Percentiles rank a stretch among this genome's conserved stretches.
Evolutionary conservation across 2,113 vertebrate species (phyloP).

Genomic region (Esox niger): DNA sequence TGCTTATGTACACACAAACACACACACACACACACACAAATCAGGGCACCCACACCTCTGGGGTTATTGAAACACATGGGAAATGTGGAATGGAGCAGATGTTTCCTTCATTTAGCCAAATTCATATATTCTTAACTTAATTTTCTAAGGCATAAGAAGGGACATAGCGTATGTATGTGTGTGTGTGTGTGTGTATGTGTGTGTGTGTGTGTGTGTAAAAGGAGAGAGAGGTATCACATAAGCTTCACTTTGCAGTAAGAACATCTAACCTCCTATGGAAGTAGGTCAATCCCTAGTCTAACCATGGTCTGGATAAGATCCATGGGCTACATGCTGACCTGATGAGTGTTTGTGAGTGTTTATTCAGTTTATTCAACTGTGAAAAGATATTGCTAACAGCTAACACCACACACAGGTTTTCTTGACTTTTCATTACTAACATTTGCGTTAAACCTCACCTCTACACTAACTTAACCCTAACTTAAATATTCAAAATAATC

Average conservation of each 20-base stretch:
- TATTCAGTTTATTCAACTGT: no score
- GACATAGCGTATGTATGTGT: not conserved
- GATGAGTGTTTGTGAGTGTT: no score
- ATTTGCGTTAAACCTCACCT: no score
- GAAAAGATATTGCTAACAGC: no score
- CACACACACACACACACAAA: not conserved
- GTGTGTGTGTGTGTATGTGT: not conserved
- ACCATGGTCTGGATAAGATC: not conserved
- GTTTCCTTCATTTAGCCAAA: not conserved
- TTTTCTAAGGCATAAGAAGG: not conserved
- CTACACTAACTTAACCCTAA: no score
- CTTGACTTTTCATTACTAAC: no score
- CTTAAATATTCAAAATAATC: no score
- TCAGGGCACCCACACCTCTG: not conserved
- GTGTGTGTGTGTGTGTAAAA: not conserved
- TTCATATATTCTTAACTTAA: not conserved
- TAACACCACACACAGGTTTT: no score
- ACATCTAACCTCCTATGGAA: not conserved
- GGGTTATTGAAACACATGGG: not conserved
- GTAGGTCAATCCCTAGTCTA: not conserved
- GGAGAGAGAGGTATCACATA: no score
- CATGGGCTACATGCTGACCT: no score
- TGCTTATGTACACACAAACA: not conserved
- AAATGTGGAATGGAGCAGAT: not conserved
- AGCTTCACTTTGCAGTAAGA: not conserved